Base-by-base conservation (phyloP, 2,797 vertebrate genomes). In the Aplochiton taeniatus region DNA sequence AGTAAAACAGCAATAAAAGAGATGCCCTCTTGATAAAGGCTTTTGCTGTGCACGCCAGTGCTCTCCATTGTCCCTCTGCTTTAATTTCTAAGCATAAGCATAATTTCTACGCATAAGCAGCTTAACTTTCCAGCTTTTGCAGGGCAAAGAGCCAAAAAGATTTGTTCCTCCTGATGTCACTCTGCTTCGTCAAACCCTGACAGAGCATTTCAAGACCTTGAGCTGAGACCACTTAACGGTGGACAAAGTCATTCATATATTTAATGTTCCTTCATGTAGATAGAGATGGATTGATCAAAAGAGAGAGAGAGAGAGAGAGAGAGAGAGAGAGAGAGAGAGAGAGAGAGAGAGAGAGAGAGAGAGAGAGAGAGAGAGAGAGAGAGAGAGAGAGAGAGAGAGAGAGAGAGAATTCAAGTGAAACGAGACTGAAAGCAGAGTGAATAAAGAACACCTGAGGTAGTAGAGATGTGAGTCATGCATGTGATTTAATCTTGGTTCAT, bases 91-190 rank as follows among this genome's bases (percentile, higher is more conserved):
- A 84, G 83, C 80, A 79, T 80, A 77, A 31, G 31, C 31, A 31
- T 31, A 31, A 31, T 31, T 31, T 31, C 31, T 6, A 31, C 54
- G 44, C 73, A 63, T 88, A 88, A 90, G 87, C 83, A 61, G 85
- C 89, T 90, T 90, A 90, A 76, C 82, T 75, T 85, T 87, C 73
- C 49, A 73, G 79, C 79, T 75, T 87, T 83, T 83, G 74, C 69
- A 63, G 60, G 73, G 68, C 77, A 84, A 86, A 83, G 67, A 80
- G 76, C 64, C 67, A 78, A 71, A 78, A 71, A 81, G 80, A 83
- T 84, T 75, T 78, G 79, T 77, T 73, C 79, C 60, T 68, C 65
- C 77, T 66, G 70, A 74, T 83, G 79, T 78, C 47, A 63, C 70
- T 62, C 44, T 14, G 70, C 63, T 73, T 70, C 63, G 64, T 67